Base-by-base conservation (phyloP, 2,888 invertebrate genomes). In the Anaspis maculata region DNA sequence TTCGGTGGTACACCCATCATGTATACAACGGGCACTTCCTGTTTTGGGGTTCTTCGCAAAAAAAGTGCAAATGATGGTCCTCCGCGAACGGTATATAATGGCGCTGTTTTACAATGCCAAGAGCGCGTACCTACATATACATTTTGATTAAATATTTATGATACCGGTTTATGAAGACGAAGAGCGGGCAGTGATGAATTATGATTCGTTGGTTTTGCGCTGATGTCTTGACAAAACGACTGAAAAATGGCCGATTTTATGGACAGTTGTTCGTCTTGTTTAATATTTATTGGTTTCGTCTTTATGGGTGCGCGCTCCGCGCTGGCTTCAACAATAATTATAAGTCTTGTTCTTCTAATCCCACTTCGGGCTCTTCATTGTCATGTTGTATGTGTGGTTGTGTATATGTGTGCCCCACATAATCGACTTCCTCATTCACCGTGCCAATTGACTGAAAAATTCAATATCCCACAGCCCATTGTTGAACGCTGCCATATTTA, bases 231-330 rank as follows among this genome's bases (percentile, higher is more conserved):
- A 51, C 52, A 52, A 50, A 51, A 50, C 49, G 41, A 42, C 48
- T 52, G 51, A 52, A 44, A 52, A 51, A 52, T 52, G 52, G 52
- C 52, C 43, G 52, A 51, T 52, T 48, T 51, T 48, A 47, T 45
- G 43, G 46, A 42, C 37, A 34, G 23, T 35, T 30, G 30, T 30
- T 37, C 32, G 32, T 37, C 33, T 30, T 34, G 33, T 37, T 37
- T 23, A 37, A 38, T 37, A 37, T 38, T 38, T 37, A 37, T 37
- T 37, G 33, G 26, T 37, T 37, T 33, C 32, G 25, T 28, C 24
- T 31, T 27, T 22, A 23, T 34, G 29, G 29, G 29, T 30, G 34
- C 26, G 13, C 13, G 27, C 15, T 30, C 19, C 5, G 5, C 19
- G 19, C 19, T 5, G 19, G 9, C 19, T 19, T 19, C 9, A 6